Conservation (phyloP, 2,888 invertebrate species). For the Nycteola revayana region DNA sequence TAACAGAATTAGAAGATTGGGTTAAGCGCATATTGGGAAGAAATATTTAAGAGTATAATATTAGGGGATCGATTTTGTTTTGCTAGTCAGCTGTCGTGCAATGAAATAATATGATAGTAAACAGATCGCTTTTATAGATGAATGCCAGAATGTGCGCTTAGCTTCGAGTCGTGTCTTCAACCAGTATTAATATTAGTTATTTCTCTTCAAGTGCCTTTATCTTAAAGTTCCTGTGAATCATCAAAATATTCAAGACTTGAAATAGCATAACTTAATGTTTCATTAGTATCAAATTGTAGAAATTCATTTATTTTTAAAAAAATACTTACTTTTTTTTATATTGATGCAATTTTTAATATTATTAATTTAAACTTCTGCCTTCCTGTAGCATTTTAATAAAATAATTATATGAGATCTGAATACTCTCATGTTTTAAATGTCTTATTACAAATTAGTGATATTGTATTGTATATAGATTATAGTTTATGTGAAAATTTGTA, state of each 20-base stretch:
- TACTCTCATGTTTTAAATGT: slow-evolving; percentile 15
- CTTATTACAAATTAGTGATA: slow-evolving; percentile 22
- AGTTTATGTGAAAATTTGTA: slow-evolving; percentile 7
- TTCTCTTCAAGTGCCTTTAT: slow-evolving; percentile 32
- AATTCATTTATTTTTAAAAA: too few species aligned
- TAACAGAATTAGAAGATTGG: slow-evolving; percentile 16
- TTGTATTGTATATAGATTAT: slow-evolving; percentile 36
- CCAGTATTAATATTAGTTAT: slow-evolving; percentile 43
- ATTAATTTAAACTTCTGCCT: slow-evolving; percentile 6
- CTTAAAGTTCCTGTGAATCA: slow-evolving; percentile 41
- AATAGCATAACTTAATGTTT: slow-evolving; percentile 27
- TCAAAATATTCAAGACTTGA: slow-evolving; percentile 31
- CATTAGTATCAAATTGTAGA: too few species aligned
- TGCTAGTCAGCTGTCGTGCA: slow-evolving; percentile 30
- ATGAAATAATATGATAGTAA: slow-evolving; percentile 18
- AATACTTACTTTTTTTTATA: too few species aligned
- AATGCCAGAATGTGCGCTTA: slow-evolving; percentile 16
- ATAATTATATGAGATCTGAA: slow-evolving; percentile 31
- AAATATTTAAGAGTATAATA: not conserved
- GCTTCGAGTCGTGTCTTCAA: slow-evolving; percentile 17
- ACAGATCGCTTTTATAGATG: slow-evolving; percentile 14
- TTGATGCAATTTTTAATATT: slow-evolving; percentile 20
- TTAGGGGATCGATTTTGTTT: slow-evolving; percentile 14
- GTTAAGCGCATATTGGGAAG: slow-evolving; percentile 19
- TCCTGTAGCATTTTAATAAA: slow-evolving; percentile 15